Conservation (phyloP, 2,888 invertebrate species). For the Blomia tropicalis region DNA sequence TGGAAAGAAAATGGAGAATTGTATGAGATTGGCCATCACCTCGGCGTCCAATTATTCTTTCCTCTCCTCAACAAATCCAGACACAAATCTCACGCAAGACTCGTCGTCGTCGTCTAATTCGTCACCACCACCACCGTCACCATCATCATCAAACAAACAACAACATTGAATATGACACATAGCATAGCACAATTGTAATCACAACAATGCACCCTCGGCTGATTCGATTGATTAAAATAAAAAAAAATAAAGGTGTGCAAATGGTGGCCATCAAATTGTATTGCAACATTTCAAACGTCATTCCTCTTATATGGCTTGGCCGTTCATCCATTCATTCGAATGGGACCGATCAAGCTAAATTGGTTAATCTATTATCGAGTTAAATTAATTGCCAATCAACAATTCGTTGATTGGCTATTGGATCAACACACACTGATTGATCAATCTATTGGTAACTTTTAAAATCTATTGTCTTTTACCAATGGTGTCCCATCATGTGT, state of each 20-base stretch:
- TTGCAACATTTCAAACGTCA: too few relatives aligned
- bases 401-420: slow-evolving; percentile 7
- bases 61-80: background rate
- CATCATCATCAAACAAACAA: background rate
- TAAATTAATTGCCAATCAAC: slow-evolving; percentile 10
- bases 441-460: background rate
- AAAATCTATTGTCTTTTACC: background rate
- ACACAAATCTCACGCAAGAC: background rate
- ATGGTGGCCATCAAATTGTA: too few relatives aligned
- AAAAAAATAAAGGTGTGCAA: background rate
- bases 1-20: too few relatives aligned
- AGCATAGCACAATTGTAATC: too few relatives aligned
- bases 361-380: too few relatives aligned
- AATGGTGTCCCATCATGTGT: background rate
- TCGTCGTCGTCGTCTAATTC: background rate
- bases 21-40: too few relatives aligned
- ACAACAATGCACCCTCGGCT: background rate
- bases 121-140: too few relatives aligned
- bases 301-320: too few relatives aligned
- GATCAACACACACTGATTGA: background rate
- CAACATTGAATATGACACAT: too few relatives aligned
- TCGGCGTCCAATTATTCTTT: background rate
- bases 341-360: too few relatives aligned
- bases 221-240: background rate
- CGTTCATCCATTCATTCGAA: too few relatives aligned